Base-by-base conservation (phyloP, 2,797 vertebrate species). In the Myripristis murdjan region DNA sequence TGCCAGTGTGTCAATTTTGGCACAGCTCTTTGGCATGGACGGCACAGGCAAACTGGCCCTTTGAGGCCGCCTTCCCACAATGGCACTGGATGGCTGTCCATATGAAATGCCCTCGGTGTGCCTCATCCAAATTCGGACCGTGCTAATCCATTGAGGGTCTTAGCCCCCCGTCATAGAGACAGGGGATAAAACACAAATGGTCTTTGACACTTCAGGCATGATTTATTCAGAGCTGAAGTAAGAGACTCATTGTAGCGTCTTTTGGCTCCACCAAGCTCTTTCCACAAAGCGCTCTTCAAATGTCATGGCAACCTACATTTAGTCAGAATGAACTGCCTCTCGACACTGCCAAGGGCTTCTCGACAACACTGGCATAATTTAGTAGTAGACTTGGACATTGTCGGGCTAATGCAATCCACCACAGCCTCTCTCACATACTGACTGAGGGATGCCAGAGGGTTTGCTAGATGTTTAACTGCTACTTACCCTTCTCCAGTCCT, bases 301-400 rank as follows among this genome's bases (percentile, higher is more conserved):
- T 73, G 79, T 87, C 77, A 88, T 70, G 73, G 88, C 81, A 89
- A 79, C 82, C 87, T 88, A 85, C 81, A 91, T 90, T 88, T 87
- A 83, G 67, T 78, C 48, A 33, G 66, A 83, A 89, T 84, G 84
- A 86, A 90, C 90, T 76, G 78, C 79, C 79, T 88, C 78, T 85
- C 62, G 73, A 81, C 49, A 2, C 63, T 82, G 87, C 87, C 88
- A 83, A 90, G 79, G 66, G 78, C 70, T 78, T 73, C 82, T 88
- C 39, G 41, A 89, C 24, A 89, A 81, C 73, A 73, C 70, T 82
- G 71, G 77, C 75, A 87, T 88, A 79, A 87, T 85, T 85, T 76
- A 89, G 82, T 60, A 64, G 70, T 75, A 68, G 81, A 79, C 75
- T 81, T 37, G 31, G 31, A 53, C 31, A 49, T 23, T n/a, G 60